phyloP scores from a whole-genome alignment of 2,797 vertebrate species.

The Zenarchopterus dispar region DNA sequence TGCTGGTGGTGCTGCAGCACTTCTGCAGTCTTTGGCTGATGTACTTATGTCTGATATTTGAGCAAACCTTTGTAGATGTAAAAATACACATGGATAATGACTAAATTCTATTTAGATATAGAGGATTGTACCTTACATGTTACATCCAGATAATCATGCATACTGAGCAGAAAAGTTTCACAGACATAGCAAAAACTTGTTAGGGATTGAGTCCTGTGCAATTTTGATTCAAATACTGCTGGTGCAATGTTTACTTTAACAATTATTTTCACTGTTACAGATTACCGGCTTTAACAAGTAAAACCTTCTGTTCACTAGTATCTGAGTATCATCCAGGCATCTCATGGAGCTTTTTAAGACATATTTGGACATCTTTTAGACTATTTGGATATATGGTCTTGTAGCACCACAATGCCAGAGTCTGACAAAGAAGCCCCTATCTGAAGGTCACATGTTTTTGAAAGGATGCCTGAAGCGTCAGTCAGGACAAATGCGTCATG shows the following conservation, averaged over 20 bases:
- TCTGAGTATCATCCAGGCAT: neutral
- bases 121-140: neutral
- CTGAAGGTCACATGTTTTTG: conserved; percentile 43
- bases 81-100: neutral
- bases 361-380: neutral
- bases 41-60: neutral
- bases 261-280: too few relatives aligned
- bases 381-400: neutral
- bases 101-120: neutral
- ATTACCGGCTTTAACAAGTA: neutral
- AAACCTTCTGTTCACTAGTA: neutral
- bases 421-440: conserved; percentile 3
- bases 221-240: neutral
- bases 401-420: conserved; percentile 6
- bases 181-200: neutral
- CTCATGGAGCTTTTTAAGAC: neutral
- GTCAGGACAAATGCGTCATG: conserved; percentile 35
- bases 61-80: neutral
- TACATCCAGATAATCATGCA: neutral
- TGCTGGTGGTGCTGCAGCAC: conserved; percentile 19
- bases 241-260: too few relatives aligned
- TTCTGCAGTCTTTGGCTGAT: neutral
- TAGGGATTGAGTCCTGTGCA: neutral
- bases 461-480: conserved; percentile 29
- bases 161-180: neutral